Conservation (phyloP, 2,797 vertebrate species). For the Vireo griseus region DNA sequence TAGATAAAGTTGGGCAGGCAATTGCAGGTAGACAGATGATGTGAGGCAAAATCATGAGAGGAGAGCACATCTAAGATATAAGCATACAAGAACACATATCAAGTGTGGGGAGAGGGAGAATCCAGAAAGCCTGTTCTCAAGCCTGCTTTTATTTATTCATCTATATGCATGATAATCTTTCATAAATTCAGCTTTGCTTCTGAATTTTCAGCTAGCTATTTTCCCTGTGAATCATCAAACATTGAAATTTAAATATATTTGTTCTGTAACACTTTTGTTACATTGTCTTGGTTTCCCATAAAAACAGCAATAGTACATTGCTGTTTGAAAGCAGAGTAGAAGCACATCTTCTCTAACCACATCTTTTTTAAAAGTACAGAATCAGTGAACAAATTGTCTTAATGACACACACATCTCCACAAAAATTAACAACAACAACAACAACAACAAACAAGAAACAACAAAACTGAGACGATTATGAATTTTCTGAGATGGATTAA, state of each 20-base stretch:
- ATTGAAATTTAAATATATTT: not conserved
- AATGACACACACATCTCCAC: not conserved
- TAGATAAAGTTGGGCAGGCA: not conserved
- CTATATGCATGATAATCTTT: not conserved
- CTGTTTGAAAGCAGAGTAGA: not conserved
- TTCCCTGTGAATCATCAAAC: not conserved
- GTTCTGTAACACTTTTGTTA: not conserved
- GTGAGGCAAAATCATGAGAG: not conserved
- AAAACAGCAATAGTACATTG: not conserved
- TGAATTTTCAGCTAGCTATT: not conserved
- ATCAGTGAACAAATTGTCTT: not conserved
- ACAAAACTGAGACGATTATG: not conserved
- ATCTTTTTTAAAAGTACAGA: not conserved
- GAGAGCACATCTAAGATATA: not conserved
- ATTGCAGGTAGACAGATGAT: not conserved
- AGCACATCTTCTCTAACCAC: not conserved
- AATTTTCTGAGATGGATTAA: not conserved
- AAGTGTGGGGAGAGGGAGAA: not conserved
- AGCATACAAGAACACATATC: not conserved
- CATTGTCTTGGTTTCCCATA: not conserved
- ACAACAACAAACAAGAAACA: too few relatives aligned
- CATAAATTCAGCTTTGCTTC: not conserved
- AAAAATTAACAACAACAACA: too few relatives aligned
- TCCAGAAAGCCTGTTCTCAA: not conserved
- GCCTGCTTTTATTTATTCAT: not conserved